Evolutionary conservation across 2,888 invertebrate genomes (phyloP).

Genomic region (Dicycla oo): DNA sequence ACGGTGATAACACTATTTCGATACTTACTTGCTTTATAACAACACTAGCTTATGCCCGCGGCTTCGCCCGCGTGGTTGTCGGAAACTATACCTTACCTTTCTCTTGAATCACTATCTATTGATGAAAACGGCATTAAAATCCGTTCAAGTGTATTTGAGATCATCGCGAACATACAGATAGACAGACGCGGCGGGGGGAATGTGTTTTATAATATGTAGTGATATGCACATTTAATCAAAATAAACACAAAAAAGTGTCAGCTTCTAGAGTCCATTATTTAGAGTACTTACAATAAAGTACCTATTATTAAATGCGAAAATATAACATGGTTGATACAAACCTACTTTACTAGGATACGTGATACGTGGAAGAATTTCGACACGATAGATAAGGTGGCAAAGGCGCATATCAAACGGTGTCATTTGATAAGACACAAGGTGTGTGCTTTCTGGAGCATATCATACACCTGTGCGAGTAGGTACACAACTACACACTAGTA

Average conservation of each 20-base stretch:
- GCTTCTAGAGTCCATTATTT: background rate
- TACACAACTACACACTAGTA: constrained; percentile 31
- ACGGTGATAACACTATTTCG: constrained; percentile 19
- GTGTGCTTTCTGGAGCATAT: constrained; percentile 83
- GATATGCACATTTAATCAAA: background rate
- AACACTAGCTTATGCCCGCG: too few species aligned
- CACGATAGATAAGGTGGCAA: constrained; percentile 87
- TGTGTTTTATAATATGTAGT: too few species aligned
- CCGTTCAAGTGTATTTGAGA: too few species aligned
- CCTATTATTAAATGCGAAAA: constrained; percentile 38
- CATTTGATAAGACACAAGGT: constrained; percentile 87
- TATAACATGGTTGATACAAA: constrained; percentile 45
- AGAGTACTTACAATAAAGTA: constrained; percentile 1
- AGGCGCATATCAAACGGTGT: constrained; percentile 89
- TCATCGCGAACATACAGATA: too few species aligned
- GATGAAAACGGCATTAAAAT: too few species aligned
- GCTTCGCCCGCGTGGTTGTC: too few species aligned
- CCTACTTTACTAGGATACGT: constrained; percentile 72
- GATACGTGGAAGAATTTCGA: constrained; percentile 89
- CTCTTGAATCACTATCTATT: too few species aligned
- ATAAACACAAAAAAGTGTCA: background rate
- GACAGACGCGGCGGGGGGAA: too few species aligned
- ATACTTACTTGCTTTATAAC: background rate
- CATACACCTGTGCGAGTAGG: constrained; percentile 62
- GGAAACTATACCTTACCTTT: too few species aligned